Conservation (phyloP, 2,888 invertebrate genomes). For the Sphaeridia pumilis region DNA sequence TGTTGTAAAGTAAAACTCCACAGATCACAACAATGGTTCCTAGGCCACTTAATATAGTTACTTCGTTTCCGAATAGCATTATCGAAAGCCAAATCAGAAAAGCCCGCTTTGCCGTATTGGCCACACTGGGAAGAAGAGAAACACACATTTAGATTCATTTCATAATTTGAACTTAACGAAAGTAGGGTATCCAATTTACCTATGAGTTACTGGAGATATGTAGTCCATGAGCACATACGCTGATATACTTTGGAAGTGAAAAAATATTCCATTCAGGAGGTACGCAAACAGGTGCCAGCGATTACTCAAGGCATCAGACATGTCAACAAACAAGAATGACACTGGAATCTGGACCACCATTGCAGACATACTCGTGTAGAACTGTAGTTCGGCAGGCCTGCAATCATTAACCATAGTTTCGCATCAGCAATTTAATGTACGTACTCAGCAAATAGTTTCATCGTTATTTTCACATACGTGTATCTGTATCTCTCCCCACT, state of each 20-base stretch:
- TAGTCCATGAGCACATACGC: conserved; percentile 68
- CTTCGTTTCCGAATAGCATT: conserved; percentile 59
- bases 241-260: conserved; percentile 67
- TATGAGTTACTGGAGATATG: conserved; percentile 67
- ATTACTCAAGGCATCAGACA: conserved; percentile 43
- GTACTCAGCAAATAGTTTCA: not conserved
- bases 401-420: conserved; percentile 1
- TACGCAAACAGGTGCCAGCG: conserved; percentile 48
- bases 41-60: conserved; percentile 57
- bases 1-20: conserved; percentile 62
- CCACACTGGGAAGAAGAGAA: conserved; percentile 49
- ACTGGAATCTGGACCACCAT: conserved; percentile 60
- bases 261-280: conserved; percentile 59
- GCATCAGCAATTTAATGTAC: not conserved
- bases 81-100: conserved; percentile 66
- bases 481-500: conserved; percentile 61
- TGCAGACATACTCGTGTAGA: conserved; percentile 63
- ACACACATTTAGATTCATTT: not conserved
- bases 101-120: conserved; percentile 66
- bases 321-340: conserved; percentile 54
- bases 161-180: not conserved
- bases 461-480: conserved; percentile 48
- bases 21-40: conserved; percentile 58
- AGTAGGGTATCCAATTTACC: conserved; percentile 42
- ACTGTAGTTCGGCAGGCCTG: conserved; percentile 65